Evolutionary conservation across 2,113 vertebrate genomes (phyloP), one percentile per base, ranked within the genome.

Genomic region (Gavia stellata): DNA sequence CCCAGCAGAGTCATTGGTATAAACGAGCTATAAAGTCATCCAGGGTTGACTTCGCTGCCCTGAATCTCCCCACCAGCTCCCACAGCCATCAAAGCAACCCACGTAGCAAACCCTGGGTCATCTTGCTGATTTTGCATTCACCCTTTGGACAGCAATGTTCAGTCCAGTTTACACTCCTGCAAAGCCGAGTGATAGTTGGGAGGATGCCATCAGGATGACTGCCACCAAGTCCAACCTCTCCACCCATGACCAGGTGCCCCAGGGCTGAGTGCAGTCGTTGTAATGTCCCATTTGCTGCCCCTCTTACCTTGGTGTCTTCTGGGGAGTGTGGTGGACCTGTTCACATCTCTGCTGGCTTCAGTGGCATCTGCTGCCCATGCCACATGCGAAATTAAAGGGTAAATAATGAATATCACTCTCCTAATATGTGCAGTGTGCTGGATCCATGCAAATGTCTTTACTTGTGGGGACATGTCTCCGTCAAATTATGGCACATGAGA

Each of bases 201-300:
- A 73, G 12, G 29, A 56, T 61, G 21, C 33, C 36, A 15, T 52
- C 53, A 20, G 23, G 44, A 29, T 42, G 73, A 40, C 24, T 36
- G 42, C 19, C 24, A 55, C 28, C 49, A 50, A 9, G 14, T 20
- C 34, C 52, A 50, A 8, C 26, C 15, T 81, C 34, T 56, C 33
- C 40, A 63, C 15, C 17, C 49, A 40, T 28, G 20, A 74, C 31
- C 47, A 50, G 61, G 8, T 33, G 50, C 24, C 6, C 45, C 34
- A 68, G 19, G 1, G 0, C 9, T 0, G 1, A 63, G 25, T 4
- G 6, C 33, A 9, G 17, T 8, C 24, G 8, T n/a, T 53, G 21
- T 10, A 25, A 53, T 1, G 7, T 38, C 19, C 26, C 34, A 17
- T 42, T 84, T 24, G 50, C 31, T 65, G 16, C 34, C 17, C 13